Percentiles rank a stretch among this genome's conserved stretches.
phyloP scores from a whole-genome alignment of 2,888 invertebrate species.

The Byasa hedistus region DNA sequence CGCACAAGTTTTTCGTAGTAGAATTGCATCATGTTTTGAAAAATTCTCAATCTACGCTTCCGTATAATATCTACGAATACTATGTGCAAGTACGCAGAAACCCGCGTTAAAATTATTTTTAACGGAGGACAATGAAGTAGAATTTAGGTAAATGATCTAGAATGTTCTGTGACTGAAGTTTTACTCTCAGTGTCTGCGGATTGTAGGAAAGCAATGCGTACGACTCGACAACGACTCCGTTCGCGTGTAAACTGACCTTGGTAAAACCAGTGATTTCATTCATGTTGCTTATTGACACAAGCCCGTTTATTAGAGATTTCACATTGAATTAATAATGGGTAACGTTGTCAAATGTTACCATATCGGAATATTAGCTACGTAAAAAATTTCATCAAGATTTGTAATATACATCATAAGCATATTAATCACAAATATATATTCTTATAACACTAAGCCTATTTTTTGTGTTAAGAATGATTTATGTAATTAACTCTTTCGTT shows the following conservation, averaged over 20 bases:
- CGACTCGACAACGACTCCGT: constrained; percentile 6
- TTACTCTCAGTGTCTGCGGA: not conserved
- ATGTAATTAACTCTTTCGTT: too few relatives aligned
- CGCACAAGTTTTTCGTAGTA: too few relatives aligned
- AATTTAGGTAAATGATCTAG: not conserved
- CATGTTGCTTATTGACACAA: constrained; percentile 15
- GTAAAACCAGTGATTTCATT: constrained; percentile 15
- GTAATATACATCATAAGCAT: not conserved
- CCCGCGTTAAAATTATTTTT: too few relatives aligned
- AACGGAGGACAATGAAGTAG: too few relatives aligned
- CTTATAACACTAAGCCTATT: too few relatives aligned
- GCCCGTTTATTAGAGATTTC: constrained; percentile 19
- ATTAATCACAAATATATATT: too few relatives aligned
- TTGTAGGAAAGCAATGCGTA: constrained; percentile 8
- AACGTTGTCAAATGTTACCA: constrained; percentile 12
- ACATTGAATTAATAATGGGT: constrained; percentile 12
- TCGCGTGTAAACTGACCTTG: constrained; percentile 23
- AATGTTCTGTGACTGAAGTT: not conserved
- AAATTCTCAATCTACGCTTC: not conserved
- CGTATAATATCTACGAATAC: too few relatives aligned
- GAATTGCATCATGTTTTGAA: not conserved
- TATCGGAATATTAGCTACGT: not conserved
- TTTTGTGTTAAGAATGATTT: too few relatives aligned
- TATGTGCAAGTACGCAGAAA: too few relatives aligned
- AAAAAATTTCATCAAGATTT: not conserved